Evolutionary conservation across 1,140 invertebrate genomes (phyloP), one percentile per base, ranked within the genome.

Genomic region (Cataglyphis hispanica): DNA sequence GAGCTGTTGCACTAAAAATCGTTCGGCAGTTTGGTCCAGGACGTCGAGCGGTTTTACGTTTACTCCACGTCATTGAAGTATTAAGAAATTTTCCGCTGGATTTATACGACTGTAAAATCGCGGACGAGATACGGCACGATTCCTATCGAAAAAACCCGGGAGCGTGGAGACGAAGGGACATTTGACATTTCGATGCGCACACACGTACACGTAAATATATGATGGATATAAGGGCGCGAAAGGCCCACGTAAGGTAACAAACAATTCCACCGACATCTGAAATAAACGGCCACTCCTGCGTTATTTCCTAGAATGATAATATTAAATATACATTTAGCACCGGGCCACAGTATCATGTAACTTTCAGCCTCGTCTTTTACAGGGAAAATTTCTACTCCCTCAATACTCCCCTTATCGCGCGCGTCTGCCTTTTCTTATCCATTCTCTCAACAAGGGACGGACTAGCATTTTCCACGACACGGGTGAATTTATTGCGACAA

Each of bases 91-190:
- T 43, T 83, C 63, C 84, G 67, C 81, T 85, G 85, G 86, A 92
- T 92, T 91, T 91, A 89, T 86, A 88, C 85, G 34, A 88, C 76
- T 90, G 88, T 93, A 92, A 92, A 93, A 88, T 89, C 87, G 77
- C 72, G 84, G 46, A 89, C 88, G 85, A 90, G 80, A 86, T 88
- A 89, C 31, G 46, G 50, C 60, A 40, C 64, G 70, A 50, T 67
- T 25, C 31, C 16, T 16, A 31, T n/a, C 13, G 66, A 72, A 81
- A 72, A 84, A 74, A 63, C 34, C 66, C 67, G 66, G 40, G 61
- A 69, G 56, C n/a, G 27, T 8, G 61, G 40, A 37, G 22, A 34
- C 31, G 37, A 86, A n/a, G 43, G 8, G 67, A 64, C 40, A 34
- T 31, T 74, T 16, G 86, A 58, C 70, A 80, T 63, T 77, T 31